Evolutionary conservation across 2,888 invertebrate genomes (phyloP).

Genomic region (Loripinus fragilis): DNA sequence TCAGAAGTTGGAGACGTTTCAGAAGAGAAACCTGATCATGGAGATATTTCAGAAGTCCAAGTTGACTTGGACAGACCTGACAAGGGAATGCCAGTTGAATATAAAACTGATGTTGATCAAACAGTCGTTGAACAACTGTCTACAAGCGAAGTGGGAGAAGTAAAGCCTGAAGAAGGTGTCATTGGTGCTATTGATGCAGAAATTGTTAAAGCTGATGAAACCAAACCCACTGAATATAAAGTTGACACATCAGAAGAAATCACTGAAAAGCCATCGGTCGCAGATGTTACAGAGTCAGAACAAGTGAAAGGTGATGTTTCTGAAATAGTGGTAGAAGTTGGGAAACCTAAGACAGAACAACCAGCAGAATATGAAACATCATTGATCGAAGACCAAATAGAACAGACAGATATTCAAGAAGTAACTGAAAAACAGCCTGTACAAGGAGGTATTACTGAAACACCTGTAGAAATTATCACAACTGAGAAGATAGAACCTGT

Average conservation of each 20-base stretch:
- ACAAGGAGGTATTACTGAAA: constrained; percentile 27
- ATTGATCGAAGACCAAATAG: constrained; percentile 29
- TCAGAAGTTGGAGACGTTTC: constrained; percentile 43
- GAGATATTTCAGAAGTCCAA: constrained; percentile 35
- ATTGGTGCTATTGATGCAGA: constrained; percentile 39
- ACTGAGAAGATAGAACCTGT: constrained; percentile 29
- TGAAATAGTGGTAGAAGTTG: constrained; percentile 28
- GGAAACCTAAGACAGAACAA: constrained; percentile 28
- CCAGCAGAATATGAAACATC: constrained; percentile 44
- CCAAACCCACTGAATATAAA: background rate
- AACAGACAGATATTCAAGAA: constrained; percentile 36
- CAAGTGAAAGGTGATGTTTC: constrained; percentile 28
- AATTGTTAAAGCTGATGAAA: constrained; percentile 37
- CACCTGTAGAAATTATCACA: constrained; percentile 24
- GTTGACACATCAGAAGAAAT: constrained; percentile 35
- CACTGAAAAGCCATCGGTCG: constrained; percentile 23
- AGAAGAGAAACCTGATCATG: constrained; percentile 31
- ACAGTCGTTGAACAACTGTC: constrained; percentile 37
- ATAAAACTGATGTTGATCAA: constrained; percentile 35
- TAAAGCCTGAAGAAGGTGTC: constrained; percentile 29
- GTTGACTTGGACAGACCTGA: constrained; percentile 48
- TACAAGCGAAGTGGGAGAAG: constrained; percentile 36
- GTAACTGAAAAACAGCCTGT: constrained; percentile 38
- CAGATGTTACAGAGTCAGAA: background rate
- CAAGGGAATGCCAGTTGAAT: constrained; percentile 38